Base-by-base conservation (phyloP, 2,888 invertebrate genomes). In the Stenchaetothrips biformis region DNA sequence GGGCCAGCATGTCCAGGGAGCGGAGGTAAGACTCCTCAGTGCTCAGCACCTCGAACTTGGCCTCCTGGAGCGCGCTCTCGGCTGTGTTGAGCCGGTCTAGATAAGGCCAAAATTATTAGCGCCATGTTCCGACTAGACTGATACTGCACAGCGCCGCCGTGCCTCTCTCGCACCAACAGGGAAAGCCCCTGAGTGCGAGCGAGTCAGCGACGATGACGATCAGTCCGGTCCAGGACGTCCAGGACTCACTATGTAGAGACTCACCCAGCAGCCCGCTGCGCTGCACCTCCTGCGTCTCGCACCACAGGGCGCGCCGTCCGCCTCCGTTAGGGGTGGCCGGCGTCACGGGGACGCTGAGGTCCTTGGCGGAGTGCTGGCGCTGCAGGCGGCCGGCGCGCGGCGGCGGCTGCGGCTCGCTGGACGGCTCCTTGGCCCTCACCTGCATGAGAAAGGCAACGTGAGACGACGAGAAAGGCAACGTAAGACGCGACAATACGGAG, bases 41-140 rank as follows among this genome's bases (percentile, higher is more conserved):
- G 25, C 67, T 74, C 67, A 74, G 67, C 67, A 74, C 67, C 67
- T 74, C 67, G 25, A 74, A 74, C 67, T 74, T 74, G 25, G 67
- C 67, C 67, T 74, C 67, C 25, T 74, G 67, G 3, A 74, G 67
- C 7, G 67, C 67, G 67, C 67, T 74, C 67, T 74, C 67, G 9
- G 25, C 67, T 11, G 67, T 2, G 67, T 74, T 74, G 9, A 74
- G 67, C 25, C 67, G 67, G 21, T 74, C 67, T 74, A 25, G 7
- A 9, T 7, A 7, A 53, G 18, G 59, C 18, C 59, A 59, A 53
- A 53, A 53, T 11, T 16, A 18, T 9, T 13, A 18, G 59, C 53
- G 4, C 37, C 37, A n/a, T n/a, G n/a, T n/a, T n/a, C n/a, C n/a
- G n/a, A n/a, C n/a, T n/a, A n/a, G 37, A 37, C 37, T 4, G 37